Evolutionary conservation across 1,140 invertebrate genomes (phyloP), one percentile per base, ranked within the genome.

Genomic region (Chrysomallon squamiferum): DNA sequence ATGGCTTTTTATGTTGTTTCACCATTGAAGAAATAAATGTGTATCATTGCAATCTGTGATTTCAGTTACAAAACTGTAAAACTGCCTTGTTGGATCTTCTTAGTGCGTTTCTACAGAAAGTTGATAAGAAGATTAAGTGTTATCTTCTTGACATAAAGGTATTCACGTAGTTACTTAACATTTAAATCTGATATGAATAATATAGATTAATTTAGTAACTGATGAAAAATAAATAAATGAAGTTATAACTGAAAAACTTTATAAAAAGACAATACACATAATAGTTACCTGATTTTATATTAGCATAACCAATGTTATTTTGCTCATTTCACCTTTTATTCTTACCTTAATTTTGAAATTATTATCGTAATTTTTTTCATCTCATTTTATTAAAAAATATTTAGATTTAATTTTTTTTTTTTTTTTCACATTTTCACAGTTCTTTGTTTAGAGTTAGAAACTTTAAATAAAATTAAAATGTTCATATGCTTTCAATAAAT

Each of bases 121-220:
- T 74, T 32, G 73, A 63, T 9, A 82, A 79, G 59, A 79, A 79
- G 49, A 62, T 81, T 18, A 41, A 79, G 13, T 73, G 77, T 38
- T 83, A 83, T 78, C 73, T 73, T 29, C 50, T 80, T 25, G 81
- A 84, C 30, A 74, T 83, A 18, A 84, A 83, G 76, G 82, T 84
- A 71, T 38, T 27, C 18, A 43, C 22, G 29, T 15, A n/a, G n/a
- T n/a, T n/a, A n/a, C n/a, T n/a, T n/a, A n/a, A n/a, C 30, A 47
- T 25, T 20, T n/a, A 27, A 22, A 3, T 30, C 35, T 30, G 41
- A n/a, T 1, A 0, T 1, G 22, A 47, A 47, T 4, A 3, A 9
- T 15, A 5, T 11, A 5, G 4, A 11, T 11, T 3, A 11, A 6
- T 9, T 0, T 0, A 20, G 9, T 22, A 47, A 47, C 3, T 11